Evolutionary conservation across 2,888 invertebrate genomes (phyloP), one percentile per base, ranked within the genome.

Genomic region (Mesochorus sp.): DNA sequence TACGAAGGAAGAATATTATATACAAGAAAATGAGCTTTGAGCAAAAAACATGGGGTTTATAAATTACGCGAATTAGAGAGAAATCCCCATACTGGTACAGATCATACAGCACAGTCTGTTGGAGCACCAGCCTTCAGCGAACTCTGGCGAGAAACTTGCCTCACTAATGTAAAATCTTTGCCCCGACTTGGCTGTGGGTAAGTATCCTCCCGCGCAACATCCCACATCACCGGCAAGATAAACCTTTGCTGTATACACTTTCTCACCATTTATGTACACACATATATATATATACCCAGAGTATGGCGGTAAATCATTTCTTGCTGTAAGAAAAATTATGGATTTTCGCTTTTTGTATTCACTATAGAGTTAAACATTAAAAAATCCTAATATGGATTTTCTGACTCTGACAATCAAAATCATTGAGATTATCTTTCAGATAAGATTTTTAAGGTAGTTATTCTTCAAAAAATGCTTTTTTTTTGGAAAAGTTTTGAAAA

Each of bases 121-220:
- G 19, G 44, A 66, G 79, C 73, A 81, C 44, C 42, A 68, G 66
- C 77, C 59, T 51, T 62, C 73, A 80, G 81, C 81, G 80, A 53
- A 71, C 77, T 80, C 81, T 81, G 61, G 72, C 59, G 80, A 73
- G 76, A 57, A 64, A 71, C 66, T 72, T 64, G 44, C 68, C 61
- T 70, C 68, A 80, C 78, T 67, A 71, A 49, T 49, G 59, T 53
- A 37, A 14, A 75, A 75, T 74, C 74, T 74, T 73, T 55, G 39
- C 26, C 12, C 47, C 53, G 62, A 39, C 61, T 66, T 78, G 80
- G 73, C 81, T 71, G 80, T 80, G 75, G 81, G 81, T 81, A 81
- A 81, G 66, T 77, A 81, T 81, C 80, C 76, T 71, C 53, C 53
- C 75, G 71, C 59, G 66, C 57, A 70, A 64, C 57, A 64, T 76